A percentile compares a stretch with the other conserved stretches of the same genome.
phyloP scores from a whole-genome alignment of 2,888 invertebrate genomes.

The Drosophila stalkeri region DNA sequence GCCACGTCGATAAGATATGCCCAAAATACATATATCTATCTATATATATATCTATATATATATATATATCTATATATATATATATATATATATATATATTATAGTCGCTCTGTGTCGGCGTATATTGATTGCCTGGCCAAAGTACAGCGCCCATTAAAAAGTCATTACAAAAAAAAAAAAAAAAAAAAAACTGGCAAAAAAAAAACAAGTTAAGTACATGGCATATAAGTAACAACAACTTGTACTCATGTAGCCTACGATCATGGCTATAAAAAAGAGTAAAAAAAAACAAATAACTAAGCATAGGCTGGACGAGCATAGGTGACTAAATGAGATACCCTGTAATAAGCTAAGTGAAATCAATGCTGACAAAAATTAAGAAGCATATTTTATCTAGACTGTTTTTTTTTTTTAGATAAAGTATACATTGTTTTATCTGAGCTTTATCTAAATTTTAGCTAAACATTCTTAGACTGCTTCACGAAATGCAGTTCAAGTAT shows the following conservation, averaged over 20 bases:
- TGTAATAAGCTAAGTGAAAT: neutral
- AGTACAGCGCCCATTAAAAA: conserved; percentile 74
- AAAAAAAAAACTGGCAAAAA: conserved; percentile 6
- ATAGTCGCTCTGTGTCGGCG: conserved; percentile 22
- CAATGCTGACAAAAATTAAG: neutral
- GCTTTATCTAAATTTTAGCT: neutral
- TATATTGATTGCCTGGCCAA: conserved; percentile 73
- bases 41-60: neutral
- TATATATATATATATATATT: conserved; percentile 1
- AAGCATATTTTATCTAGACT: neutral
- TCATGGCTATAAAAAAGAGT: conserved; percentile 7
- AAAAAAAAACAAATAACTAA: conserved; percentile 5
- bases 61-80: neutral
- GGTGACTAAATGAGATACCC: neutral
- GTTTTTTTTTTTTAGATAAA: neutral
- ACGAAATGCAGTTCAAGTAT: too few relatives aligned
- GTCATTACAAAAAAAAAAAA: conserved; percentile 64
- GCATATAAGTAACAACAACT: conserved; percentile 36
- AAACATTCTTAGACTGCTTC: too few relatives aligned
- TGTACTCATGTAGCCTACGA: conserved; percentile 28
- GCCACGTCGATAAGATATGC: conserved; percentile 51
- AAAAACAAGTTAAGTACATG: conserved; percentile 45
- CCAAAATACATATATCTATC: conserved; percentile 24
- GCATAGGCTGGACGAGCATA: neutral
- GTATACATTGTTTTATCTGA: neutral